Percentiles rank a stretch among this genome's conserved stretches.
phyloP scores from a whole-genome alignment of 1,140 invertebrate species.

The honey bee (Apis mellifera) region Amel_HAv3.1 CM009932.2:6799501-6800000 shows the following conservation, averaged over 20 bases:
- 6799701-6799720: neutral
- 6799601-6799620: conserved; percentile 26
- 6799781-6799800: too few relatives aligned
- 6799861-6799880: neutral
- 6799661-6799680: too few relatives aligned
- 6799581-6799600: neutral
- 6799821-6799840: neutral
- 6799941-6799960: too few relatives aligned
- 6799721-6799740: neutral
- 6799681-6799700: neutral
- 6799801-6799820: neutral
- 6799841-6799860: neutral
- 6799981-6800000: too few relatives aligned
- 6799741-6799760: conserved; percentile 1
- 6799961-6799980: too few relatives aligned
- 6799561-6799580: neutral
- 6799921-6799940: neutral
- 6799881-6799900: neutral
- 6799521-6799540: neutral
- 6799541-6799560: conserved; percentile 25
- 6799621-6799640: conserved; percentile 1
- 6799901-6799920: neutral
- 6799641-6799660: neutral
- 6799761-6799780: neutral
- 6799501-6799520: too few relatives aligned